Base-by-base conservation (phyloP, 2,797 vertebrate genomes). In the Lacerta bilineata region DNA sequence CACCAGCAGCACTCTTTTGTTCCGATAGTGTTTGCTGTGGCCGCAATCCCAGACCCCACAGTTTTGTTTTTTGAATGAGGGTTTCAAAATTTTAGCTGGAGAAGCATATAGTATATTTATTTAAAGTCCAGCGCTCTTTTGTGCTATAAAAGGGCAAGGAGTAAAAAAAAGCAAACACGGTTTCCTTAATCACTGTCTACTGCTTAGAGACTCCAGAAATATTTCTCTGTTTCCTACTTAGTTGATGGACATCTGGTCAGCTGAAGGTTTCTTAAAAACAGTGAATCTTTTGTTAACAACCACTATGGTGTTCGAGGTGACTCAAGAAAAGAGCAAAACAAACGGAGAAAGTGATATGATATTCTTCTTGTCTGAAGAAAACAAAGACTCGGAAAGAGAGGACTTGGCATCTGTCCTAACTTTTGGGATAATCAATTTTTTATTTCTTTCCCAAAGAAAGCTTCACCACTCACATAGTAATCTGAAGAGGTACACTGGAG, bases 241-340 rank as follows among this genome's bases (percentile, higher is more conserved):
- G 85, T 95, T 39, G n/a, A 92, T 88, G 89, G 46, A 46, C 8
- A 64, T 61, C 55, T 80, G 8, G 39, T 36, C 9, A 17, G 23
- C 36, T 41, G 36, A 89, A 90, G 84, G 69, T 85, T 84, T 86
- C 81, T 85, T 91, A n/a, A 80, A 91, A 91, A 91, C 84, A 92
- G 87, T 92, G 94, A 91, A 89, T 93, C 90, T 92, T 93, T 93
- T 89, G 72, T 88, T 69, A 83, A 87, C 71, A 94, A 93, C 89
- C 91, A 92, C 89, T 93, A 90, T 89, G 93, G 94, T 92, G 94
- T 94, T 95, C 86, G 84, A 81, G 5, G 71, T 84, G 89, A 88
- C 89, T 84, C 94, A 91, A 92, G 92, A 84, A 92, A 92, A 86
- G 66, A 81, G 89, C 89, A 94, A 93, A 95, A 91, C 82, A 94